phyloP scores from a whole-genome alignment of 2,113 vertebrate species.

The Cepphus grylle region DNA sequence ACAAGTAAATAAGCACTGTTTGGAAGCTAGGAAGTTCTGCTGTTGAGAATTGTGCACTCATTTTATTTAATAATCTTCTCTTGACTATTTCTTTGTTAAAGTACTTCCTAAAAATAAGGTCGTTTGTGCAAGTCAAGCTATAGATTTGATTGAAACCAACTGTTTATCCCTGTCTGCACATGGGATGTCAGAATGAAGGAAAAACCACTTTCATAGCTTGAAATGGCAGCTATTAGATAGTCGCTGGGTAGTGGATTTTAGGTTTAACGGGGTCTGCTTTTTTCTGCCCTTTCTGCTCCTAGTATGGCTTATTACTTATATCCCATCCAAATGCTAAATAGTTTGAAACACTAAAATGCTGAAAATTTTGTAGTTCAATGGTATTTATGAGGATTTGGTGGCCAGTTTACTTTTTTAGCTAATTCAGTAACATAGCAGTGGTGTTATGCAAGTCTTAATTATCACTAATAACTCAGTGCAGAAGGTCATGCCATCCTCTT shows the following conservation, averaged over 20 bases:
- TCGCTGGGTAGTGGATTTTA: neutral
- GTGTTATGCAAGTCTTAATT: neutral
- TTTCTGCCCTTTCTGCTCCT: neutral
- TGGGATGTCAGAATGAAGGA: neutral
- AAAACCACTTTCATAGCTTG: neutral
- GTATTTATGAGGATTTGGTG: neutral
- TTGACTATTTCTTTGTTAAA: neutral
- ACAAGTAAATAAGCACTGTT: neutral
- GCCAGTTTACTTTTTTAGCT: neutral
- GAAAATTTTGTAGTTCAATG: neutral
- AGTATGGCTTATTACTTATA: neutral
- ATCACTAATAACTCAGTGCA: neutral
- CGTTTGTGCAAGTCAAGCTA: neutral
- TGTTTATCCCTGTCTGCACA: neutral
- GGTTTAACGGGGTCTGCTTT: neutral
- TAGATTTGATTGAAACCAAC: neutral
- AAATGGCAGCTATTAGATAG: neutral
- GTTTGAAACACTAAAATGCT: neutral
- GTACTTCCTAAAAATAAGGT: neutral
- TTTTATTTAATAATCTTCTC: neutral
- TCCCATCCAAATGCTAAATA: neutral
- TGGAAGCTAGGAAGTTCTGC: neutral
- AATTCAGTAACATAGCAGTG: neutral
- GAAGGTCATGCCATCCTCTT: neutral
- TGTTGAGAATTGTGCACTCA: neutral